Percentiles rank a stretch among this genome's conserved stretches.
phyloP scores from a whole-genome alignment of 2,113 vertebrate genomes.

The Tenebrosternarchus preto region DNA sequence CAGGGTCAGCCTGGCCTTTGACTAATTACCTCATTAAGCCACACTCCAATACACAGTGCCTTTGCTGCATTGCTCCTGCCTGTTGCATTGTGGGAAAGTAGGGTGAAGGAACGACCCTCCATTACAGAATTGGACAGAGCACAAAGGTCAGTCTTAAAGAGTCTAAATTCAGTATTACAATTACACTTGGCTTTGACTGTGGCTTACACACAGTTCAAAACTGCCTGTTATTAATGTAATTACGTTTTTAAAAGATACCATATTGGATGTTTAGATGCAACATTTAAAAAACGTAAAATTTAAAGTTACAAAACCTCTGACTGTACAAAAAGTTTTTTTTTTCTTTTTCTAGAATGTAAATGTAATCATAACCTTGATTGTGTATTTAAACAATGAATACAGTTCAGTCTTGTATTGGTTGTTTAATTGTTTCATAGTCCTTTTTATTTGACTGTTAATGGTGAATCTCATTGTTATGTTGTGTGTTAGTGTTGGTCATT shows the following conservation, averaged over 20 bases:
- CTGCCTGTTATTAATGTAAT: not conserved
- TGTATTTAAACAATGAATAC: not conserved
- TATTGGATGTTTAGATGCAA: not conserved
- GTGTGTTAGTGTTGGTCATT: not conserved
- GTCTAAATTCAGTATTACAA: constrained; percentile 12
- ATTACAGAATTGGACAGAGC: not conserved
- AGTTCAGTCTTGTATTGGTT: not conserved
- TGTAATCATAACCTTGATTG: not conserved
- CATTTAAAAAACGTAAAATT: not conserved
- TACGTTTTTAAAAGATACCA: not conserved
- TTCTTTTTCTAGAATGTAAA: not conserved
- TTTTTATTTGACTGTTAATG: not conserved
- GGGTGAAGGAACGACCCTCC: not conserved
- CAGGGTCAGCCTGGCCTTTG: constrained; percentile 67
- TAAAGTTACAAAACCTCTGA: too few relatives aligned
- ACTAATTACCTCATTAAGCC: constrained; percentile 79
- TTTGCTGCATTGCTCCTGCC: constrained; percentile 41
- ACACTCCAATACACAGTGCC: constrained; percentile 67
- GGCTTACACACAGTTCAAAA: not conserved
- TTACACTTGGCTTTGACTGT: constrained; percentile 24
- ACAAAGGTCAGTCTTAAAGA: constrained; percentile 28
- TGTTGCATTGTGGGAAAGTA: constrained; percentile 50
- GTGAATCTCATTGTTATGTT: not conserved
- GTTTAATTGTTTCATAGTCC: not conserved
- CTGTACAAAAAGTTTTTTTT: too few relatives aligned